Evolutionary conservation across 2,888 invertebrate species (phyloP), one percentile per base, ranked within the genome.

Genomic region (Conops quadrifasciatus): DNA sequence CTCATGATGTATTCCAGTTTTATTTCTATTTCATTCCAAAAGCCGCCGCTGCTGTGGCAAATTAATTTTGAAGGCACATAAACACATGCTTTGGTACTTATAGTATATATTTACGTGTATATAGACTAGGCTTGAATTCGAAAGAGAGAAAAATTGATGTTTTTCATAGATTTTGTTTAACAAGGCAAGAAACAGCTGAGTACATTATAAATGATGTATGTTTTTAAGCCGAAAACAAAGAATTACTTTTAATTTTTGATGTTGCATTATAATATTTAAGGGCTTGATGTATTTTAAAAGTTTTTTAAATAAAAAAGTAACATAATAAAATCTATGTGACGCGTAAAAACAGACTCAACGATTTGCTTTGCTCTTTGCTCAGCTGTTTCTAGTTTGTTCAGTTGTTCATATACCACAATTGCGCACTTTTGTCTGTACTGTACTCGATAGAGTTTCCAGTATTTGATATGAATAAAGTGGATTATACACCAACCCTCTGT

Each of bases 341-440:
- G 45, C 16, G 63, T 7, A 2, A 1, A 15, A 59, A 59, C 26
- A 2, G 11, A 59, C 4, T 59, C 26, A 11, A 28, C 59, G 24
- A 2, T 53, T 19, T 65, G 3, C 28, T 16, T 16, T 15, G 43
- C 26, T 49, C 30, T 53, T 26, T 15, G 36, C 53, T 56, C 66
- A 66, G 66, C 66, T 66, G 66, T 66, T 66, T 36, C 36, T 36
- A 36, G 36, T 36, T 36, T 36, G 9, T 36, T 36, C 43, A 9
- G 13, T 45, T 19, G 62, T 51, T 56, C 19, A 53, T 11, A 16
- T 51, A 30, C 24, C 36, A 13, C 53, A 36, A n/a, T 36, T 56
- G 56, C 21, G 53, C 11, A 43, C 24, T 66, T 66, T 66, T 53
- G 66, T 30, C 53, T 56, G 56, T 66, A 56, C 66, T 66, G 66